A percentile compares a stretch with the other conserved stretches of the same genome.
phyloP scores from a whole-genome alignment of 2,113 vertebrate genomes.

The Tetraodon nigroviridis region DNA sequence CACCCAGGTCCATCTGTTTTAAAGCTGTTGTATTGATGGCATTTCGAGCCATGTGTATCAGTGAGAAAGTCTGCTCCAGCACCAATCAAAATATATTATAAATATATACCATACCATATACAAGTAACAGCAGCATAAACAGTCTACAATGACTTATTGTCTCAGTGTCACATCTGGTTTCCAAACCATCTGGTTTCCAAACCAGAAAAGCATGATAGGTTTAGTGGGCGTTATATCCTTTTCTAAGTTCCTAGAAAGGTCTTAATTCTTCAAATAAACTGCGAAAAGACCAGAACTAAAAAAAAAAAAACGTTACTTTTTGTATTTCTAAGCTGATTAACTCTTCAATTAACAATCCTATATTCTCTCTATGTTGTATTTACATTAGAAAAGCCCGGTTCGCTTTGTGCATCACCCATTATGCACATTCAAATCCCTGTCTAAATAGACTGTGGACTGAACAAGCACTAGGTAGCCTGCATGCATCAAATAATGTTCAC shows the following conservation, averaged over 20 bases:
- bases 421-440: constrained; percentile 61
- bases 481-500: constrained; percentile 54
- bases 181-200: not conserved
- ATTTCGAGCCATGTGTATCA: too few species aligned
- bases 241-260: constrained; percentile 7
- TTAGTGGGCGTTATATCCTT: not conserved
- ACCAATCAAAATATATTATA: too few species aligned
- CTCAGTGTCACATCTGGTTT: not conserved
- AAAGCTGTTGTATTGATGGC: too few species aligned
- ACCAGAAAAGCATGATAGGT: not conserved
- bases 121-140: not conserved
- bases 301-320: constrained; percentile 23
- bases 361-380: constrained; percentile 41
- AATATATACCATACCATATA: too few species aligned
- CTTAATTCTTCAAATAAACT: constrained; percentile 16
- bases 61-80: too few species aligned
- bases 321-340: constrained; percentile 27
- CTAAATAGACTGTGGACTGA: constrained; percentile 61
- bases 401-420: constrained; percentile 52
- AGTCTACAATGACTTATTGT: not conserved
- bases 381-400: constrained; percentile 47
- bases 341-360: constrained; percentile 30
- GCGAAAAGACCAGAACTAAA: not conserved
- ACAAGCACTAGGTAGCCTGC: constrained; percentile 45
- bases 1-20: not conserved